phyloP scores from a whole-genome alignment of 1,140 invertebrate species.

The Ectropis grisescens region DNA sequence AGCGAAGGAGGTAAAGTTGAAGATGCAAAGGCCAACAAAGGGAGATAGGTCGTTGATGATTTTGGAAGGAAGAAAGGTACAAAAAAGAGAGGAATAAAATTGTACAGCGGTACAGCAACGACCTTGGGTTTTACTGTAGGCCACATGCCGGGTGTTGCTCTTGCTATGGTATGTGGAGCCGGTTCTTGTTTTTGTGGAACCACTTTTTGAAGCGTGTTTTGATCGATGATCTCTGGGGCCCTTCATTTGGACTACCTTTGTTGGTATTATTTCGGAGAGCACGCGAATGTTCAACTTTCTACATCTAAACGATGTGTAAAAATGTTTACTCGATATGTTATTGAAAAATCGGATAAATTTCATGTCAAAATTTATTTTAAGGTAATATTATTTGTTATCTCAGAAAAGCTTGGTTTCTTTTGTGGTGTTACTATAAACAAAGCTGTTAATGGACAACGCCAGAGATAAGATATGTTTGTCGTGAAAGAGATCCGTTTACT shows the following conservation, averaged over 20 bases:
- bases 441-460: too few relatives aligned
- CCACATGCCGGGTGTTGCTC: constrained; percentile 52
- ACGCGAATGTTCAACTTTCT: too few relatives aligned
- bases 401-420: too few relatives aligned
- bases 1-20: constrained; percentile 7
- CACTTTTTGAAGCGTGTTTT: constrained; percentile 21
- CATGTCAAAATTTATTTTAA: too few relatives aligned
- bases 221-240: constrained; percentile 24
- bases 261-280: too few relatives aligned
- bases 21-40: not conserved
- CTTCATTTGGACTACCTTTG: constrained; percentile 16
- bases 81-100: constrained; percentile 45
- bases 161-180: constrained; percentile 23
- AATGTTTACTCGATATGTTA: too few relatives aligned
- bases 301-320: constrained; percentile 1
- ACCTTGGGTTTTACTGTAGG: constrained; percentile 60
- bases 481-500: too few relatives aligned
- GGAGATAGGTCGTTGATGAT: constrained; percentile 20
- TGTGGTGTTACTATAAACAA: too few relatives aligned
- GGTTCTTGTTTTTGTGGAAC: constrained; percentile 34
- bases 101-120: constrained; percentile 52
- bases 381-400: too few relatives aligned
- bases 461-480: too few relatives aligned
- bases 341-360: too few relatives aligned
- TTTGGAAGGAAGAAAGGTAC: constrained; percentile 40